These are phyloP conservation scores for Brachionus rotundiformis DNA, from an alignment of 1,140 invertebrate species.

Conservation along the genomic window DNA sequence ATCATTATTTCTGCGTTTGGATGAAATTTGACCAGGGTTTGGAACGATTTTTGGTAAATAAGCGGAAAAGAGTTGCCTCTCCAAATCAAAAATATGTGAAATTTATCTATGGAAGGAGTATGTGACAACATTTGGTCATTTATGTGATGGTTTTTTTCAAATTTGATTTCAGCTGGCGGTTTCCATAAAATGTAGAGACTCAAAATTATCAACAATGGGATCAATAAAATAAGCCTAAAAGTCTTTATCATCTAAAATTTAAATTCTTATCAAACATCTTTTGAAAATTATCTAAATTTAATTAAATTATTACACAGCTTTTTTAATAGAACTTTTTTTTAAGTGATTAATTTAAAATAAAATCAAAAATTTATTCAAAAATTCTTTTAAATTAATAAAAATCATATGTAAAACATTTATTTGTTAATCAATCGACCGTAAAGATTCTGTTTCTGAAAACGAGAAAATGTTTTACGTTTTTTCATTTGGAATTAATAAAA, in stretches of 20 bases:
- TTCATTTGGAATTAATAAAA: too few relatives aligned
- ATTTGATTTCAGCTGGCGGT: background rate
- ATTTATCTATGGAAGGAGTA: background rate
- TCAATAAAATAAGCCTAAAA: background rate
- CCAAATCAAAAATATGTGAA: slow-evolving; percentile 24
- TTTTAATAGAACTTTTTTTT: too few relatives aligned
- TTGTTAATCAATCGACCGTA: too few relatives aligned
- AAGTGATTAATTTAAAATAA: too few relatives aligned
- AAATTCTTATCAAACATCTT: too few relatives aligned
- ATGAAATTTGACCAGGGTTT: background rate
- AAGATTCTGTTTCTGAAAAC: too few relatives aligned
- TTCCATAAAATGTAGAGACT: background rate
- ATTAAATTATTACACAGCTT: too few relatives aligned
- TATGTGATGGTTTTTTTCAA: background rate
- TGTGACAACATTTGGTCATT: background rate
- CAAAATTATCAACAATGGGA: background rate
- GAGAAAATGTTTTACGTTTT: too few relatives aligned
- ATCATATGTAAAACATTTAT: too few relatives aligned
- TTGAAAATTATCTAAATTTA: too few relatives aligned
- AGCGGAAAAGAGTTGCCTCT: background rate
- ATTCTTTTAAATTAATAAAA: too few relatives aligned
- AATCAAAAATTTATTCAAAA: too few relatives aligned
- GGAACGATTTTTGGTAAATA: background rate
- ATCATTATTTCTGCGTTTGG: background rate
- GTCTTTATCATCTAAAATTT: background rate